These are phyloP conservation scores for Galeruca laticollis DNA, from an alignment of 2,888 invertebrate genomes.

Conservation along the genomic window DNA sequence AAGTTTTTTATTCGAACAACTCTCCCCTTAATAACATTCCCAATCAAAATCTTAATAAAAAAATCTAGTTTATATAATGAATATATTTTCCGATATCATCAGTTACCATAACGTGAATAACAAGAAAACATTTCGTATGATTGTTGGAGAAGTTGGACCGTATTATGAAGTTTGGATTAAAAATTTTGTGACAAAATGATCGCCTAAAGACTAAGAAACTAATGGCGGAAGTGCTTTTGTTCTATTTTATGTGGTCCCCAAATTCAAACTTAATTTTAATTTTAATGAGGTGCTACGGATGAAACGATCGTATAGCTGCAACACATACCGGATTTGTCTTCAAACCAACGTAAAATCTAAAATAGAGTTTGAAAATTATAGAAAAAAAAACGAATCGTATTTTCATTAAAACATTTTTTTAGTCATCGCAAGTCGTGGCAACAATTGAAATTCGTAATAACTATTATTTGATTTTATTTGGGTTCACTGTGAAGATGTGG, in stretches of 20 bases:
- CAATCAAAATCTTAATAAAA: no score
- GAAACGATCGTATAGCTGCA: not conserved
- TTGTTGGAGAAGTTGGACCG: no score
- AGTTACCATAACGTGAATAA: not conserved
- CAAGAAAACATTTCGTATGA: no score
- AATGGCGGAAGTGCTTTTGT: constrained; percentile 16
- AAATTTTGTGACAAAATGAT: constrained; percentile 6
- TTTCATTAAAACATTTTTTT: not conserved
- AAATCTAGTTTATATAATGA: no score
- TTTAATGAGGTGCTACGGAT: constrained; percentile 6
- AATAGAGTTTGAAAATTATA: not conserved
- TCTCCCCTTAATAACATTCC: no score
- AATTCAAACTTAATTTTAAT: constrained; percentile 2
- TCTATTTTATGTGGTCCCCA: constrained; percentile 5
- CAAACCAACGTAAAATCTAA: not conserved
- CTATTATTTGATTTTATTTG: no score
- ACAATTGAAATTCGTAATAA: no score
- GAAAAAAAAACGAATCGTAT: not conserved
- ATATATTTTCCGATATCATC: no score
- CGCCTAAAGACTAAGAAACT: constrained; percentile 11
- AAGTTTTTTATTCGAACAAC: no score
- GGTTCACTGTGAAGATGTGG: no score
- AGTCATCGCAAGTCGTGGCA: no score
- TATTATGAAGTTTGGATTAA: no score
- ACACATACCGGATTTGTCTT: not conserved